Conservation (phyloP, 2,888 invertebrate species). For the Chrysomela aeneicollis region DNA sequence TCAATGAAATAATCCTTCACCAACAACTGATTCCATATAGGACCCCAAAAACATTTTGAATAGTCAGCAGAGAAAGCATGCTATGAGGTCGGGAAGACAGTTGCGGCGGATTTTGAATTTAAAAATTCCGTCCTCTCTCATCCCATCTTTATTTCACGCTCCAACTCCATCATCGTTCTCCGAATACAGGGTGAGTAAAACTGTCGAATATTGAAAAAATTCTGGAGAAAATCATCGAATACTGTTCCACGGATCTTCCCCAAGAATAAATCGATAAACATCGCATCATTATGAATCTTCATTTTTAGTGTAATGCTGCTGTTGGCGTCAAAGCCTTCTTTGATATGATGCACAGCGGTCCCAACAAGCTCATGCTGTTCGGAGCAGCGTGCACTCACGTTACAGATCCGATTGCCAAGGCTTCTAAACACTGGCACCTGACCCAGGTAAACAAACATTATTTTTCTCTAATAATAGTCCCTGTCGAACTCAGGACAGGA, state of each 20-base stretch:
- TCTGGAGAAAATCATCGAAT: too few relatives aligned
- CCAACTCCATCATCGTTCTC: conserved; percentile 18
- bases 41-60: too few relatives aligned
- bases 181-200: background rate
- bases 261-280: too few relatives aligned
- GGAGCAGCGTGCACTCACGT: conserved; percentile 97
- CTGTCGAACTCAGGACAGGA: too few relatives aligned
- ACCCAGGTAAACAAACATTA: conserved; percentile 78
- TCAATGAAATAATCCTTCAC: too few relatives aligned
- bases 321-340: conserved; percentile 95
- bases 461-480: too few relatives aligned
- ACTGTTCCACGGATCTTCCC: too few relatives aligned
- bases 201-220: too few relatives aligned
- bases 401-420: conserved; percentile 96
- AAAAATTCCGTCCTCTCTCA: conserved; percentile 68
- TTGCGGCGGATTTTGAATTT: conserved; percentile 68
- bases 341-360: conserved; percentile 94
- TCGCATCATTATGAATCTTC: too few relatives aligned
- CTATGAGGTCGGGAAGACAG: conserved; percentile 68
- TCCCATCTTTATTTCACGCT: conserved; percentile 60
- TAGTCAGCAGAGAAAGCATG: conserved; percentile 34
- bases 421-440: conserved; percentile 96
- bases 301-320: conserved; percentile 90
- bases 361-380: conserved; percentile 93
- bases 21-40: too few relatives aligned